phyloP scores from a whole-genome alignment of 2,797 vertebrate genomes.

The Anguilla anguilla region DNA sequence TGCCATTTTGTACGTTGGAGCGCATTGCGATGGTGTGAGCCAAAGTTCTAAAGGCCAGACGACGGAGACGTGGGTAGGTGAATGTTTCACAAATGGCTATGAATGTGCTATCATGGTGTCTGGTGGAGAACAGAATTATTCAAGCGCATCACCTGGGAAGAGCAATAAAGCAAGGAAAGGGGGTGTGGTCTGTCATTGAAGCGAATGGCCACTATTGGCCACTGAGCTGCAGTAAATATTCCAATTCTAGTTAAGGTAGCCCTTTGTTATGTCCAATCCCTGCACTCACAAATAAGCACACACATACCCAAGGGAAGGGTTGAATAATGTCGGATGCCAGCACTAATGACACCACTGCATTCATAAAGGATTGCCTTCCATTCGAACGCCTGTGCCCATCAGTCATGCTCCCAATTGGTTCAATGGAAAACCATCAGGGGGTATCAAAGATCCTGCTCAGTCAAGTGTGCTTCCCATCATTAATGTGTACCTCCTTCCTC shows the following conservation, averaged over 20 bases:
- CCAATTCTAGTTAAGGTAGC: neutral
- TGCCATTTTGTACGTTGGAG: neutral
- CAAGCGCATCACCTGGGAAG: neutral
- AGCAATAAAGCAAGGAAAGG: neutral
- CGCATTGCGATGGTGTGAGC: neutral
- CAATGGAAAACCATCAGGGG: neutral
- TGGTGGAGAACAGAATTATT: neutral
- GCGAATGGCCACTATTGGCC: neutral
- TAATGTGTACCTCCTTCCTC: neutral
- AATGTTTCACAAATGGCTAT: neutral
- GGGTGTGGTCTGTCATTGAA: neutral
- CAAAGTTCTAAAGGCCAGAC: neutral
- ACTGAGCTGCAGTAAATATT: neutral
- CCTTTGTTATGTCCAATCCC: neutral
- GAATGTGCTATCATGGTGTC: neutral
- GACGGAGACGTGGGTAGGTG: neutral
- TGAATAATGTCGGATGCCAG: neutral
- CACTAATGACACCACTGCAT: neutral
- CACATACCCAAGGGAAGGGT: neutral
- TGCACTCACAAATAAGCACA: neutral
- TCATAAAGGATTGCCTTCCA: constrained; percentile 12
- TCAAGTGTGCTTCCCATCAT: neutral
- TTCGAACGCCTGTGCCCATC: neutral
- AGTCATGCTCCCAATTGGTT: neutral
- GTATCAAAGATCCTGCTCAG: neutral